Conservation (phyloP, 1,140 invertebrate genomes). For the Leptopilina clavipes region DNA sequence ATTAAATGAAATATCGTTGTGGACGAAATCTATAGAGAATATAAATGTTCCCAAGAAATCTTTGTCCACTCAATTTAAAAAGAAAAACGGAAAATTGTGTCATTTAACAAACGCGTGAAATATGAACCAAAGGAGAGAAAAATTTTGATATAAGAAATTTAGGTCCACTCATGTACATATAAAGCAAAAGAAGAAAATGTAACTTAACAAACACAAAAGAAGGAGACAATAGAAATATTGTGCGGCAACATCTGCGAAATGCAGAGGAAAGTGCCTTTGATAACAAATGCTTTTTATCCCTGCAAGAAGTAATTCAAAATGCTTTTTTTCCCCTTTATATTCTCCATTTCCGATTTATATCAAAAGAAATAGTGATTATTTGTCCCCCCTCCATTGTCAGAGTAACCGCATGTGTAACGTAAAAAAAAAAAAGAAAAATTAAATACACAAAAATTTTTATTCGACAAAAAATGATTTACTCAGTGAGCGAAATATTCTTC, state of each 20-base stretch:
- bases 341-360: neutral
- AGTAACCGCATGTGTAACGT: neutral
- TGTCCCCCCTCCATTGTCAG: neutral
- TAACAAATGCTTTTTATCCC: neutral
- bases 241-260: neutral
- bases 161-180: too few species aligned
- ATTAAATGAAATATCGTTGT: neutral
- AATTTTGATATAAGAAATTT: too few species aligned
- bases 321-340: neutral
- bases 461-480: neutral
- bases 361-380: neutral
- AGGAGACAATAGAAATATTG: neutral
- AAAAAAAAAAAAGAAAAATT: neutral
- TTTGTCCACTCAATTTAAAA: neutral
- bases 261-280: conserved; percentile 3
- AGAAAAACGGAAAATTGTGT: too few species aligned
- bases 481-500: neutral
- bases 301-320: neutral
- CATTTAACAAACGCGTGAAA: too few species aligned
- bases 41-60: neutral
- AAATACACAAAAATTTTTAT: neutral
- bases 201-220: neutral
- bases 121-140: too few species aligned
- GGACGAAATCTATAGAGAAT: neutral
- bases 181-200: neutral